Evolutionary conservation across 2,888 invertebrate genomes (phyloP), one percentile per base, ranked within the genome.

Genomic region (Drosophila pseudotalamancana): DNA sequence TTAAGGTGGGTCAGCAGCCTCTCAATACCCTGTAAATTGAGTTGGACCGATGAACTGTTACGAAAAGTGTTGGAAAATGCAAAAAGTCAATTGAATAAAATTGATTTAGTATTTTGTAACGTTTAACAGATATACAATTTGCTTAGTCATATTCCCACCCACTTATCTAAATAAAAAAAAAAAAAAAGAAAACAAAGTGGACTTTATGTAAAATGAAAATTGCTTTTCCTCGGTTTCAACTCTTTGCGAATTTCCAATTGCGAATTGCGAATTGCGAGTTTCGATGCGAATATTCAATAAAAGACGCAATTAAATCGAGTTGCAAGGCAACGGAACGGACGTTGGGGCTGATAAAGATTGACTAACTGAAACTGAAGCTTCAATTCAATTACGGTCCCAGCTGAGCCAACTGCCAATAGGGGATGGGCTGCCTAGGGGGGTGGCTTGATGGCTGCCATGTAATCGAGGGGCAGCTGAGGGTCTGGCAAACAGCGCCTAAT

Each of bases 401-500:
- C 59, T 19, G 45, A 29, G 32, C 14, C 12, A 18, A 18, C 0
- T 19, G 29, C 8, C 6, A 3, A 31, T n/a, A 19, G 21, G 21
- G 0, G 18, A 18, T 18, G 11, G 11, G 18, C 6, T n/a, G n/a
- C n/a, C n/a, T 4, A 31, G 5, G 19, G 39, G 12, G n/a, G 1
- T 11, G n/a, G n/a, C 19, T 2, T 1, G 27, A 18, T 11, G n/a
- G n/a, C 19, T 2, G 0, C 25, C 11, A n/a, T 4, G 43, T 43
- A 18, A 12, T 19, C 12, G 23, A 6, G 46, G 12, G 23, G 14
- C 31, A 35, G 25, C 40, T 34, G 46, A 29, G 29, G 23, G 45
- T 9, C 25, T 21, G 19, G 27, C 19, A 45, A 42, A 37, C 43
- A 31, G 12, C 49, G 80, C 69, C 84, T 86, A 80, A 86, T 80